Evolutionary conservation across 2,888 invertebrate species (phyloP), one percentile per base, ranked within the genome.

Genomic region (Trachelus tabidus): DNA sequence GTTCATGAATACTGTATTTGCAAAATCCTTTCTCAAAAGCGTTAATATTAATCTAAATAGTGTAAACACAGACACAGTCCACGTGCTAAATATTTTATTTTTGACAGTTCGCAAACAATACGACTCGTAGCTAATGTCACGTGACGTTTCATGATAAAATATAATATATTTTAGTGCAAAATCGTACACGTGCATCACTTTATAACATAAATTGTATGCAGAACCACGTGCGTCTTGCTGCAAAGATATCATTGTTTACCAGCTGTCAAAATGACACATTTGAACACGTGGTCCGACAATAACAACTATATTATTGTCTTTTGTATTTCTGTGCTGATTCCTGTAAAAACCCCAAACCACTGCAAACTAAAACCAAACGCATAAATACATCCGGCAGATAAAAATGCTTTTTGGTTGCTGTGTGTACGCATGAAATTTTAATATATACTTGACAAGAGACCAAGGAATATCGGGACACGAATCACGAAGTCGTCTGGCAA

Each of bases 401-500:
- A 56, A 56, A 23, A 9, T 9, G 23, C 9, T 56, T 23, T 56
- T 56, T 9, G 56, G 56, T 56, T 23, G 23, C 23, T 56, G 2
- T 15, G 6, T 9, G 56, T 56, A 56, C 56, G 56, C 23, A 9
- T 9, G 23, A 56, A 23, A 56, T 56, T 56, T 56, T 23, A 56
- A 56, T 56, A 56, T 56, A 2, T 56, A 56, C 56, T 6, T 9
- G 23, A 23, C 23, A 9, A 9, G 6, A 9, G 23, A 23, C 56
- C 56, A 56, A 56, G 23, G 56, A 23, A 2, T 56, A 23, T 56
- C 56, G 11, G 12, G 11, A 71, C 71, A 71, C 71, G 56, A 81
- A 81, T 85, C 85, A 85, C 84, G 85, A 68, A 85, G 76, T 78
- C 69, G 77, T 40, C 79, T 76, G 76, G 78, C 79, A 79, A 80